Base-by-base conservation (phyloP, 2,888 invertebrate species). In the Margaritifera margaritifera region DNA sequence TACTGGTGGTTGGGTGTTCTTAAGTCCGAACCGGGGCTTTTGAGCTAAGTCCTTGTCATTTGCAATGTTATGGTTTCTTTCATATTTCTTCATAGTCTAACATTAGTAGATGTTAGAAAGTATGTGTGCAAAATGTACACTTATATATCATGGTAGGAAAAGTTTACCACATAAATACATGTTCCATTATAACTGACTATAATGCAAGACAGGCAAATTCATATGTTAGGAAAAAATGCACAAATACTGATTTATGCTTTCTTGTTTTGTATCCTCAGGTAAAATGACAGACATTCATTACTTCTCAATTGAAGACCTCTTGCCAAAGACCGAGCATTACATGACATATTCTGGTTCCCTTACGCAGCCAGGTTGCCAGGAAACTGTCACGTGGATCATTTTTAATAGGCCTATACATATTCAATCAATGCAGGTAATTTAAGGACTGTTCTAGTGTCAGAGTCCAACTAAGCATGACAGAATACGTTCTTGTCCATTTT, bases 341-440 rank as follows among this genome's bases (percentile, higher is more conserved):
- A 95, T 99, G 92, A 99, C 99, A 42, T 99, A 98, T 90, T 97
- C 98, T 90, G 98, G 98, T 50, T 98, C 97, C 80, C 95, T 97
- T 82, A 98, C 98, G 70, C 96, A 96, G 91, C 99, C 99, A 15
- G 90, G 98, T 64, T 99, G 99, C 91, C 96, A 97, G 95, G 99
- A 99, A 91, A 98, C 98, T 22, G 96, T 97, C 52, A 96, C 98
- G 69, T 99, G 99, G 99, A 94, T 99, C 87, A 95, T 99, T 86
- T 94, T 97, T 90, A 99, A 99, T 92, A 97, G 97, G 91, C 98
- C 98, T 76, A 96, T 98, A 89, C 98, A 98, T 92, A 96, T 99
- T 89, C 96, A 97, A 82, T 94, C 94, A 88, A 95, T 96, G 90
- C 97, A 98, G 94, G 98, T 97, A 91, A 90, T 92, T 24, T 31